Percentiles rank a stretch among this genome's conserved stretches.
These are phyloP conservation scores for Habrosyne pyritoides DNA, from an alignment of 2,888 invertebrate species.

Conservation along the genomic window DNA sequence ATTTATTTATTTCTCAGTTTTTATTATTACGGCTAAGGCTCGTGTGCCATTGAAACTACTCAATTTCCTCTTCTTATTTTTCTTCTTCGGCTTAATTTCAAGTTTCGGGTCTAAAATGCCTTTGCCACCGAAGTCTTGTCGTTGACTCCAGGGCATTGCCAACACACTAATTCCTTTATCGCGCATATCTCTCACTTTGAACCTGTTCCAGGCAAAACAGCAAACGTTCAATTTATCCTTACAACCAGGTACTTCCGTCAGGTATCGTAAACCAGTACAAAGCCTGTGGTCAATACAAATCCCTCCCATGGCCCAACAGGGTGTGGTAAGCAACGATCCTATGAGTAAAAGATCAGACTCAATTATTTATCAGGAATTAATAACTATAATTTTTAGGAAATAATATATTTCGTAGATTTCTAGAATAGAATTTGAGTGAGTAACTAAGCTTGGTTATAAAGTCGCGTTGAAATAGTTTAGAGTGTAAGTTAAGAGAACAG, in stretches of 20 bases:
- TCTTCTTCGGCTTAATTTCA: slow-evolving; percentile 8
- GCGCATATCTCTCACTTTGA: slow-evolving; percentile 48
- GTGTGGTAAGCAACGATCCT: slow-evolving; percentile 64
- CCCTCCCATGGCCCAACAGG: slow-evolving; percentile 68
- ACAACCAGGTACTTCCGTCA: slow-evolving; percentile 65
- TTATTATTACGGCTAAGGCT: slow-evolving; percentile 25
- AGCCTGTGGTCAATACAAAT: slow-evolving; percentile 61
- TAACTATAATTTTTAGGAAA: too few species aligned
- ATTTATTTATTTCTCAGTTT: slow-evolving; percentile 17
- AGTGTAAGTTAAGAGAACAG: background rate
- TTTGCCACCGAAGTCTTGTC: slow-evolving; percentile 52
- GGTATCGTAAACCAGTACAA: slow-evolving; percentile 52
- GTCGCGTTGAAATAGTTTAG: background rate
- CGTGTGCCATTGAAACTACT: slow-evolving; percentile 10
- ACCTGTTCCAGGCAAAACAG: slow-evolving; percentile 69
- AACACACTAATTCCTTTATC: slow-evolving; percentile 48
- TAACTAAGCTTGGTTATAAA: slow-evolving; percentile 1
- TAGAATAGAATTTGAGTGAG: background rate
- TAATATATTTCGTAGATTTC: background rate
- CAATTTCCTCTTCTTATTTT: slow-evolving; percentile 10
- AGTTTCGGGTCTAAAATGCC: slow-evolving; percentile 42
- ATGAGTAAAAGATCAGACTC: slow-evolving; percentile 19
- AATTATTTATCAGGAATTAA: background rate
- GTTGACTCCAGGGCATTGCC: slow-evolving; percentile 55
- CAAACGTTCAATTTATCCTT: slow-evolving; percentile 62